Percentiles rank a stretch among this genome's conserved stretches.
These are phyloP conservation scores for Adelges cooleyi DNA, from an alignment of 1,140 invertebrate genomes.

Conservation along the genomic window DNA sequence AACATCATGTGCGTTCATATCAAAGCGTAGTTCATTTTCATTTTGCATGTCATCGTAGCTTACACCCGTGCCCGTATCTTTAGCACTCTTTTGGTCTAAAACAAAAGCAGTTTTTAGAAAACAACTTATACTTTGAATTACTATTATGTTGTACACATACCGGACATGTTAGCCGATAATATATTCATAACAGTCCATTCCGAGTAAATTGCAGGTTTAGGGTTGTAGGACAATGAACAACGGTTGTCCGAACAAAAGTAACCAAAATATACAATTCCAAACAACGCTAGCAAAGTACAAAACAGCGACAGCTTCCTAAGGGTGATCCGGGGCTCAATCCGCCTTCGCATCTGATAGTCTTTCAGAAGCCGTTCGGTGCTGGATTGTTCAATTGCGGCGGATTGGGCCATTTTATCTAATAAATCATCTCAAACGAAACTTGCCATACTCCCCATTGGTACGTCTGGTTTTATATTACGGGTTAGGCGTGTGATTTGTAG, in stretches of 20 bases:
- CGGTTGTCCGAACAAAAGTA: constrained; percentile 80
- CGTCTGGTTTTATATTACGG: no score
- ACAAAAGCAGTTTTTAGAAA: not conserved
- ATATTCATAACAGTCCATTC: constrained; percentile 37
- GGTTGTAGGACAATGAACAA: constrained; percentile 52
- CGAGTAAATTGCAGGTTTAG: constrained; percentile 38
- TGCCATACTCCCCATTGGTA: no score
- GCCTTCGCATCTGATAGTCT: constrained; percentile 1
- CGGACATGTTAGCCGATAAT: constrained; percentile 31
- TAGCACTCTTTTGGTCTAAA: constrained; percentile 3
- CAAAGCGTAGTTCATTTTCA: constrained; percentile 67
- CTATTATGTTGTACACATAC: constrained; percentile 37
- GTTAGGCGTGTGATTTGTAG: no score
- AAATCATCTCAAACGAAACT: not conserved
- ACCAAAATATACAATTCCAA: constrained; percentile 72
- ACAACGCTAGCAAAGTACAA: constrained; percentile 62
- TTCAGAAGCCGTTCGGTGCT: not conserved
- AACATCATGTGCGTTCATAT: constrained; percentile 84
- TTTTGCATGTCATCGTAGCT: constrained; percentile 70
- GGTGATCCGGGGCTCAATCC: constrained; percentile 52
- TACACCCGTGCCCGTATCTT: constrained; percentile 38
- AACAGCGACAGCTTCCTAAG: constrained; percentile 62
- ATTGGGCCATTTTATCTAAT: not conserved
- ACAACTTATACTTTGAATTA: constrained; percentile 33
- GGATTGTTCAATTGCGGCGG: not conserved